These are phyloP conservation scores for Dolichoris vasculosae DNA, from an alignment of 1,140 invertebrate species.

Conservation along the genomic window DNA sequence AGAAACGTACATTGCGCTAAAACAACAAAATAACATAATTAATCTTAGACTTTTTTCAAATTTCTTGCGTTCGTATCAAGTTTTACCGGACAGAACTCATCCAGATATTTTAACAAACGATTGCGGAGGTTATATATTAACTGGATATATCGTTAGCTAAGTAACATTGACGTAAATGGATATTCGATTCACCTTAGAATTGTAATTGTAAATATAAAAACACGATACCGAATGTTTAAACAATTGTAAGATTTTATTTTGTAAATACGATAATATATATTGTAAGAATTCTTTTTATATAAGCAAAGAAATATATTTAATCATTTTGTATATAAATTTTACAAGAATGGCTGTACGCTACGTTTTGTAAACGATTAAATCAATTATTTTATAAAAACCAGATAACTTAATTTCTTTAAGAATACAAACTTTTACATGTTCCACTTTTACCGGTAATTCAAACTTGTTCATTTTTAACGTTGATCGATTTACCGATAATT, in stretches of 20 bases:
- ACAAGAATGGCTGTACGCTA: not conserved
- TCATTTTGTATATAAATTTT: not conserved
- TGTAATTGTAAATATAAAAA: conserved; percentile 22
- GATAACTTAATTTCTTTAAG: not conserved
- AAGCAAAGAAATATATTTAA: not conserved
- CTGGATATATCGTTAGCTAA: conserved; percentile 77
- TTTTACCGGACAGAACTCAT: conserved; percentile 88
- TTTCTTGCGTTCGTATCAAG: conserved; percentile 93
- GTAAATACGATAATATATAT: conserved; percentile 42
- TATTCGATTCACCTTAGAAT: not conserved
- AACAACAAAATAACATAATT: conserved; percentile 80
- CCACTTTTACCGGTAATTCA: not conserved
- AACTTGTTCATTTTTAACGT: conserved; percentile 77
- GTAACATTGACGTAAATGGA: not conserved
- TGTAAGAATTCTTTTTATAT: conserved; percentile 4
- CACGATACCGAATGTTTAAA: not conserved
- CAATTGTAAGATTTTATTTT: not conserved
- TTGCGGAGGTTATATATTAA: conserved; percentile 84
- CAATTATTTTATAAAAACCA: conserved; percentile 12
- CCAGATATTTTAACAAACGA: conserved; percentile 87
- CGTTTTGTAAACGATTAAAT: conserved; percentile 28
- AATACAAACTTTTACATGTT: not conserved
- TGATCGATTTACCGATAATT: conserved; percentile 91
- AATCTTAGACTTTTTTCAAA: conserved; percentile 87
- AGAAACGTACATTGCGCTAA: conserved; percentile 86